Conservation (phyloP, 2,113 vertebrate genomes). For the Stegastes partitus region DNA sequence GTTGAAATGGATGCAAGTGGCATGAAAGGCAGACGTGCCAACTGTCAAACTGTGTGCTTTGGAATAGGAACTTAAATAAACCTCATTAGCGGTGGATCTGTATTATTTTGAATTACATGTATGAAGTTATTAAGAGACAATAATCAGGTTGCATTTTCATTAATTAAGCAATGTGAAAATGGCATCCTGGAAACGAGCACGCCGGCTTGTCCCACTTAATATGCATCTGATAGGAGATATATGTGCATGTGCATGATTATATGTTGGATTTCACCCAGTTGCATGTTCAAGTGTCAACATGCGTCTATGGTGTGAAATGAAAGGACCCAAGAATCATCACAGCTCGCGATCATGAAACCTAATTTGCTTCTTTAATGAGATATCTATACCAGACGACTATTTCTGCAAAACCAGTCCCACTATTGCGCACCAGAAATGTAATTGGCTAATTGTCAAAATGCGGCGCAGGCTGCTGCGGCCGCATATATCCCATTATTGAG, state of each 20-base stretch:
- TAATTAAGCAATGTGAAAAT: constrained; percentile 39
- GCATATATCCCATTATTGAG: constrained; percentile 68
- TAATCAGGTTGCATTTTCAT: constrained; percentile 24
- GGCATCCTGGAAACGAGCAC: constrained; percentile 28
- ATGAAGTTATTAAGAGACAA: constrained; percentile 33
- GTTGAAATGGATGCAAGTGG: constrained; percentile 30
- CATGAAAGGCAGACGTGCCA: neutral
- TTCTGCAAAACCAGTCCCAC: constrained; percentile 59
- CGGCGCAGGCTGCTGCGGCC: constrained; percentile 40
- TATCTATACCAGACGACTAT: constrained; percentile 61
- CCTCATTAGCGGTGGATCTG: constrained; percentile 7
- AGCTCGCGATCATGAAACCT: constrained; percentile 65
- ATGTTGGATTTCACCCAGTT: constrained; percentile 26
- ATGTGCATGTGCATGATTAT: neutral
- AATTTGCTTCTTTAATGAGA: constrained; percentile 79
- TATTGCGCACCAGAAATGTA: constrained; percentile 70
- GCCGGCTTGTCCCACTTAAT: neutral
- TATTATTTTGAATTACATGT: constrained; percentile 3
- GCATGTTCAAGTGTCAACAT: constrained; percentile 14
- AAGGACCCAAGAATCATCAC: constrained; percentile 59
- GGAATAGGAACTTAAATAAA: neutral
- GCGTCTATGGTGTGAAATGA: constrained; percentile 17
- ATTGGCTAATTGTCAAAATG: constrained; percentile 77
- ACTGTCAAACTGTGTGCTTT: constrained; percentile 1
- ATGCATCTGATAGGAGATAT: constrained; percentile 35